These are phyloP conservation scores for Bombus superbus DNA, from an alignment of 1,140 invertebrate genomes.

Conservation along the genomic window DNA sequence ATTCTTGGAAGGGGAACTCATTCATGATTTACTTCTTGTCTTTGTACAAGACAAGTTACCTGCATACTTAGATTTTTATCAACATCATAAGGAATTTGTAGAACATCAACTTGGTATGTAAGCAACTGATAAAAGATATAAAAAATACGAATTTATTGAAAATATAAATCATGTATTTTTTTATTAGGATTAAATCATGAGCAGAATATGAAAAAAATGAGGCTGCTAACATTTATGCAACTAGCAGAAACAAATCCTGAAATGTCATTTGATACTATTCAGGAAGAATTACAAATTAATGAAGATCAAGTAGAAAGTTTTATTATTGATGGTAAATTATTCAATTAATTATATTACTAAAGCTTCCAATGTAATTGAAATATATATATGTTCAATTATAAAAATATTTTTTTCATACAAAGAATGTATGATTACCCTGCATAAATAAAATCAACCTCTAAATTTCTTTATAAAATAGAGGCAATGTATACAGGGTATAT, in stretches of 20 bases:
- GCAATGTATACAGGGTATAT: slow-evolving; percentile 67
- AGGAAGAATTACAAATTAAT: slow-evolving; percentile 93
- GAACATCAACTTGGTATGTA: slow-evolving; percentile 88
- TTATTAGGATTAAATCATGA: slow-evolving; percentile 93
- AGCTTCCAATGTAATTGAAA: not conserved
- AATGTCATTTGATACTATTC: slow-evolving; percentile 94
- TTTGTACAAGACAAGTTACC: slow-evolving; percentile 97
- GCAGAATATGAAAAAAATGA: slow-evolving; percentile 98
- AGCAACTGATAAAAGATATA: not conserved
- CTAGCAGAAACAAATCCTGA: slow-evolving; percentile 96
- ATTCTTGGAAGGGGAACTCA: slow-evolving; percentile 97
- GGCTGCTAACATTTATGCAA: slow-evolving; percentile 97
- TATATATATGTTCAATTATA: not conserved
- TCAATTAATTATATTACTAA: not conserved
- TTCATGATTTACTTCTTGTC: slow-evolving; percentile 97
- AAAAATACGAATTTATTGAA: slow-evolving; percentile 9
- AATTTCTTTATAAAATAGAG: slow-evolving; percentile 34
- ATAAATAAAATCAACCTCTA: slow-evolving; percentile 31
- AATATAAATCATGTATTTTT: slow-evolving; percentile 20
- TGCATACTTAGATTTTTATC: slow-evolving; percentile 95
- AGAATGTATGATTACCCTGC: slow-evolving; percentile 34
- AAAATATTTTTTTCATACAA: not conserved
- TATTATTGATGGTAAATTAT: slow-evolving; percentile 93
- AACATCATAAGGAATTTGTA: slow-evolving; percentile 96
- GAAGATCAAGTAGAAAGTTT: slow-evolving; percentile 96